phyloP scores from a whole-genome alignment of 1,140 invertebrate species.

The Procambarus clarkii region DNA sequence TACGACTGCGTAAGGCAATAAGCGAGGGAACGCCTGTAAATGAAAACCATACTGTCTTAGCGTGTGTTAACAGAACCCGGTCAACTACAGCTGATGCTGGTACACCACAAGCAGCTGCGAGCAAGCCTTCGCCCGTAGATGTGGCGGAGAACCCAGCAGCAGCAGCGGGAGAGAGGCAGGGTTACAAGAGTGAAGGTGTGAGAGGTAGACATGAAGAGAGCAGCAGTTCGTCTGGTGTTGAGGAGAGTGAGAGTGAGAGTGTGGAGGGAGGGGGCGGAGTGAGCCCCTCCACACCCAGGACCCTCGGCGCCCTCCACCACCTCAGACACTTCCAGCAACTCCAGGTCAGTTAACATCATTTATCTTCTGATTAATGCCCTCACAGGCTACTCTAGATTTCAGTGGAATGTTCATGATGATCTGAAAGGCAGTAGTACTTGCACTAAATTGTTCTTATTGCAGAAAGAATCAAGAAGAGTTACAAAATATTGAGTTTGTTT shows the following conservation, averaged over 20 bases:
- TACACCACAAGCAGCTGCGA: background rate
- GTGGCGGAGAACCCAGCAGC: background rate
- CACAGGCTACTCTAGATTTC: no score
- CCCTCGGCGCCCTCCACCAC: slow-evolving; percentile 19
- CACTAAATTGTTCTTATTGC: no score
- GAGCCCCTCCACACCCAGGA: background rate
- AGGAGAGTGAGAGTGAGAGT: slow-evolving; percentile 35
- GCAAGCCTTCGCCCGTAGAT: background rate
- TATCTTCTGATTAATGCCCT: no score
- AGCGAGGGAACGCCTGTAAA: background rate
- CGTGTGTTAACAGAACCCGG: background rate
- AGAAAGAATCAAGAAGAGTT: no score
- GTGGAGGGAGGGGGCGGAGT: background rate
- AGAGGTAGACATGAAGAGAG: slow-evolving; percentile 28
- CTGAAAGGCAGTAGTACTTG: no score
- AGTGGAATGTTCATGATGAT: no score
- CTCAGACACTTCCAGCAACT: slow-evolving; percentile 54
- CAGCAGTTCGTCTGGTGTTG: slow-evolving; percentile 48
- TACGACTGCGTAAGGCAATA: slow-evolving; percentile 29
- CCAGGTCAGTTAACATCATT: slow-evolving; percentile 4
- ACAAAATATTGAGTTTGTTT: no score
- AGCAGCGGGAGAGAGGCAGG: background rate
- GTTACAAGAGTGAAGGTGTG: slow-evolving; percentile 2
- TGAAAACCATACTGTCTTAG: background rate
- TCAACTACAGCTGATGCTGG: background rate